phyloP scores from a whole-genome alignment of 2,113 vertebrate genomes.

The Neopipo cinnamomea region DNA sequence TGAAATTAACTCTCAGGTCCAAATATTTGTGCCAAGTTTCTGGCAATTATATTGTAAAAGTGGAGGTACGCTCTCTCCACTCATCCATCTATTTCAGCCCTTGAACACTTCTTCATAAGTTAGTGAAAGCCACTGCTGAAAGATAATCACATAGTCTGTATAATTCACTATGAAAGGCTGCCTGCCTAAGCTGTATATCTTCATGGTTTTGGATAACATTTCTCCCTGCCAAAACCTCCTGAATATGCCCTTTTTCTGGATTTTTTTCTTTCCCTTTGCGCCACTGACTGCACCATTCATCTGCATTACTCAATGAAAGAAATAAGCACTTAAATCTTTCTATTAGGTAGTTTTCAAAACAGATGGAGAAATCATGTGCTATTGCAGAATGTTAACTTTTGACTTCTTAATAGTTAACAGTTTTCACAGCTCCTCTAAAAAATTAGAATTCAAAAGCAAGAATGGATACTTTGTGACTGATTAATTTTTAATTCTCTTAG shows the following conservation, averaged over 20 bases:
- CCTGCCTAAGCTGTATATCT: not conserved
- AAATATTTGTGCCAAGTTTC: not conserved
- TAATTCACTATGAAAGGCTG: not conserved
- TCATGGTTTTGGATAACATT: not conserved
- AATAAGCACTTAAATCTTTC: not conserved
- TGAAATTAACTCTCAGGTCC: not conserved
- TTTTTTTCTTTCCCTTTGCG: not conserved
- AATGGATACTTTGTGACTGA: not conserved
- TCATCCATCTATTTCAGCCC: not conserved
- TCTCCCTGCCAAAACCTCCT: not conserved
- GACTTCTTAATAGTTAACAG: not conserved
- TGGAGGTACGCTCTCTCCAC: not conserved
- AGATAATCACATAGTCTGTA: not conserved
- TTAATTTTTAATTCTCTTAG: conserved; percentile 24
- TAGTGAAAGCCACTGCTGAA: not conserved
- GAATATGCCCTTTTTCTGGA: not conserved
- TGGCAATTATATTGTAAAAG: not conserved
- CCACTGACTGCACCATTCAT: not conserved
- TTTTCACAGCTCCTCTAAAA: not conserved
- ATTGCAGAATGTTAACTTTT: not conserved
- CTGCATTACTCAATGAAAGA: not conserved
- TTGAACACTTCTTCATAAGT: not conserved
- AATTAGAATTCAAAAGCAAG: not conserved
- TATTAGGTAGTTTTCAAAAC: not conserved
- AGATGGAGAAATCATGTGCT: not conserved